A percentile compares a stretch with the other conserved stretches of the same genome.
These are phyloP conservation scores for Argyra leucocephala DNA, from an alignment of 2,888 invertebrate species.

Conservation along the genomic window DNA sequence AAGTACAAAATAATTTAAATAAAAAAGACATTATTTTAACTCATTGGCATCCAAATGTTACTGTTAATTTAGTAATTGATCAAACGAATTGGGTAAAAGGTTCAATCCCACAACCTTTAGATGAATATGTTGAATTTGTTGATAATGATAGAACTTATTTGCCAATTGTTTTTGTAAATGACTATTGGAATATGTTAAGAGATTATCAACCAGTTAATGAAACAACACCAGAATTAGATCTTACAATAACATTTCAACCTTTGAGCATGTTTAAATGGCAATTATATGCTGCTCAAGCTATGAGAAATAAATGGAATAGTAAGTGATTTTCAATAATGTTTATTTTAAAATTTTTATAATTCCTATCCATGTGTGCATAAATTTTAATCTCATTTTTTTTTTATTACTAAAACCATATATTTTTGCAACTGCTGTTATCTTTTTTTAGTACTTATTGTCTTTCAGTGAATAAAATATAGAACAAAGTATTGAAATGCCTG, in stretches of 20 bases:
- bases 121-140: conserved; percentile 84
- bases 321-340: too few relatives aligned
- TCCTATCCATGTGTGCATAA: too few relatives aligned
- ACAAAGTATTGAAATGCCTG: too few relatives aligned
- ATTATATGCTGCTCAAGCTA: conserved; percentile 90
- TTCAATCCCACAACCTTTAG: conserved; percentile 80
- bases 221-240: conserved; percentile 60
- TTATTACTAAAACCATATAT: too few relatives aligned
- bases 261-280: conserved; percentile 97
- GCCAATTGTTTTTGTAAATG: conserved; percentile 89
- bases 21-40: conserved; percentile 83
- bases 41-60: conserved; percentile 99
- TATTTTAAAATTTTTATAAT: too few relatives aligned
- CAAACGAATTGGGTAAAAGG: conserved; percentile 92
- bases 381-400: too few relatives aligned
- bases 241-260: conserved; percentile 75
- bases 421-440: too few relatives aligned
- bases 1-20: conserved; percentile 45
- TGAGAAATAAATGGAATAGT: conserved; percentile 71
- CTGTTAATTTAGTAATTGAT: conserved; percentile 89
- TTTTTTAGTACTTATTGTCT: too few relatives aligned
- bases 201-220: conserved; percentile 89
- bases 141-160: conserved; percentile 79
- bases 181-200: conserved; percentile 96
- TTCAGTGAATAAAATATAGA: too few relatives aligned